These are phyloP conservation scores for Deilephila elpenor DNA, from an alignment of 2,888 invertebrate genomes.

Conservation along the genomic window DNA sequence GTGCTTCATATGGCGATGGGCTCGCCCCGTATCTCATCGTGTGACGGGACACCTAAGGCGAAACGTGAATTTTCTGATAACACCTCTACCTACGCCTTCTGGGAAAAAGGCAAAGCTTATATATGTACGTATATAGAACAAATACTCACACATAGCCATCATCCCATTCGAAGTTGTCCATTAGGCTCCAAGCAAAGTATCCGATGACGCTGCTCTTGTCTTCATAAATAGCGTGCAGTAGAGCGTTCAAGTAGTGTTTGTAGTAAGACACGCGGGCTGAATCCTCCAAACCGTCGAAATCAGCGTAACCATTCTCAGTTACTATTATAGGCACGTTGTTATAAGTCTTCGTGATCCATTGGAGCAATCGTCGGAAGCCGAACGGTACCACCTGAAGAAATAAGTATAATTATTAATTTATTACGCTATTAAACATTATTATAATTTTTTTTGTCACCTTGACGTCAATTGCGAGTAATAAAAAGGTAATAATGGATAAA, in stretches of 20 bases:
- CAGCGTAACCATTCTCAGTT: slow-evolving; percentile 84
- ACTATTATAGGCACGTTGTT: slow-evolving; percentile 81
- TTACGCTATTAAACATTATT: no score
- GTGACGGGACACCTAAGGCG: no score
- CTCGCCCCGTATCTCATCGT: no score
- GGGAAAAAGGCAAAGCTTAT: no score
- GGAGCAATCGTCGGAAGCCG: slow-evolving; percentile 83
- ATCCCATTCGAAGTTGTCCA: slow-evolving; percentile 94
- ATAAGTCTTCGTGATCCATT: slow-evolving; percentile 82
- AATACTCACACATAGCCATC: slow-evolving; percentile 89
- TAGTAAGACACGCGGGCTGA: slow-evolving; percentile 84
- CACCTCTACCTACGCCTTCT: no score
- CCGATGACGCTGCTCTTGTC: slow-evolving; percentile 87
- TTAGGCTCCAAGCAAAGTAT: slow-evolving; percentile 92
- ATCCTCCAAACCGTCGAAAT: slow-evolving; percentile 80
- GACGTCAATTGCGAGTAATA: no score
- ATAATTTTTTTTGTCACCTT: no score
- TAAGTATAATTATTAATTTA: not conserved
- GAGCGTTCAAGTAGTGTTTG: slow-evolving; percentile 78
- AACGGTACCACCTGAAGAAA: slow-evolving; percentile 81
- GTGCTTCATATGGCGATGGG: no score
- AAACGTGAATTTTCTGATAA: no score
- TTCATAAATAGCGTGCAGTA: slow-evolving; percentile 80
- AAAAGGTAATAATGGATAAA: no score
- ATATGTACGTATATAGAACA: not conserved